phyloP scores from a whole-genome alignment of 1,140 invertebrate species.

The Globodera rostochiensis region DNA sequence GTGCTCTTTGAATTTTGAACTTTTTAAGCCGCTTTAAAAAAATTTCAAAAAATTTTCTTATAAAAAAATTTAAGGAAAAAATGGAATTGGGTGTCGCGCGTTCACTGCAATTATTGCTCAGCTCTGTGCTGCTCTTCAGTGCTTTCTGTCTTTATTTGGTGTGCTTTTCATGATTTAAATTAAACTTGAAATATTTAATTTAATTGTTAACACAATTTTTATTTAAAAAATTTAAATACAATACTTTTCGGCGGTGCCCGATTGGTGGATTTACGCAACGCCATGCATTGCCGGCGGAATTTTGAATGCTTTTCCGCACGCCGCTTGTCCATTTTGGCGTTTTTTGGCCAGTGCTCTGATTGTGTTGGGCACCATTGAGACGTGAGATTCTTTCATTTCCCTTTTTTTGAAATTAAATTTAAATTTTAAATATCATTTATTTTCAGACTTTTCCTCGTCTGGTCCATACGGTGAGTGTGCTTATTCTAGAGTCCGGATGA shows the following conservation, averaged over 20 bases:
- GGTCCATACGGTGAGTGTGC: slow-evolving; percentile 22
- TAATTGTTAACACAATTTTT: too few relatives aligned
- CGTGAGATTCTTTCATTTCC: slow-evolving; percentile 4
- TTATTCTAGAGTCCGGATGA: neutral
- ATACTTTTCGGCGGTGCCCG: slow-evolving; percentile 8
- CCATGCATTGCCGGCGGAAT: slow-evolving; percentile 19
- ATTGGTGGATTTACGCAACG: slow-evolving; percentile 25
- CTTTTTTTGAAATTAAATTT: neutral
- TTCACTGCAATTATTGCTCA: neutral
- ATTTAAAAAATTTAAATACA: slow-evolving; percentile 2
- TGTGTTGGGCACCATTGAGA: slow-evolving; percentile 28
- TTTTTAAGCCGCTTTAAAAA: too few relatives aligned
- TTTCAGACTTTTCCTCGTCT: slow-evolving; percentile 25
- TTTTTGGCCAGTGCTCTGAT: slow-evolving; percentile 26
- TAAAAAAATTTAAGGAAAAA: neutral
- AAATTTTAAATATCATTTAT: neutral
- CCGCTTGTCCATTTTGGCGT: slow-evolving; percentile 21
- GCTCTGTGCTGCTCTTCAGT: neutral
- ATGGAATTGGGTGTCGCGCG: neutral
- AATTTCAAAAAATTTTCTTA: too few relatives aligned
- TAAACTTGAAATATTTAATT: too few relatives aligned
- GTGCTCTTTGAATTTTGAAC: too few relatives aligned
- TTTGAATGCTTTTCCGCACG: slow-evolving; percentile 15
- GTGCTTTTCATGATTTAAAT: neutral
- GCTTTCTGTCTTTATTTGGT: slow-evolving; percentile 14